Percentiles rank a stretch among this genome's conserved stretches.
phyloP scores from a whole-genome alignment of 2,113 vertebrate genomes.

The Macroglossus sobrinus region DNA sequence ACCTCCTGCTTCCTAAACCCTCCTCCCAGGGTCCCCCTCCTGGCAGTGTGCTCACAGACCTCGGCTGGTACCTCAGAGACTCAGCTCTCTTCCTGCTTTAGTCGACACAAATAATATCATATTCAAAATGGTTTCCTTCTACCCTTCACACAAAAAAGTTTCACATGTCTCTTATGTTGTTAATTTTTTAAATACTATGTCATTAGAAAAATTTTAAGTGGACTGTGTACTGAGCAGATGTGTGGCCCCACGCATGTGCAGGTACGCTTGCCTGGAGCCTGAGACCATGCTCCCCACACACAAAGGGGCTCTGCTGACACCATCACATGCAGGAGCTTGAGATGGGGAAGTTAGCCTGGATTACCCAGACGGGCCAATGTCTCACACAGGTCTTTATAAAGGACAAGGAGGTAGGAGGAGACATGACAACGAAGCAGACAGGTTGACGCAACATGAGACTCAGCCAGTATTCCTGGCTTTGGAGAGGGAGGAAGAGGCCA shows the following conservation, averaged over 20 bases:
- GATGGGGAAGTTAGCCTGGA: background rate
- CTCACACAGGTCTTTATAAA: background rate
- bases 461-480: background rate
- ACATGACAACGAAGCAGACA: accelerated
- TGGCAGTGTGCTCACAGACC: no score
- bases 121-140: background rate
- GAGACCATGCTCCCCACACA: background rate
- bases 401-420: background rate
- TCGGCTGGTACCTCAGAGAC: no score
- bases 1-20: background rate
- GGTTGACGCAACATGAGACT: background rate
- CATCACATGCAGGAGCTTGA: background rate
- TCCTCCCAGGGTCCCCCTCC: background rate
- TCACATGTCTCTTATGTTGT: background rate
- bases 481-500: background rate
- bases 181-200: background rate
- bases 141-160: background rate
- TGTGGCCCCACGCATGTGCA: background rate
- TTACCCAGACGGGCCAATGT: background rate
- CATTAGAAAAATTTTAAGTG: background rate
- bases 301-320: background rate
- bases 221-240: background rate
- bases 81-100: no score
- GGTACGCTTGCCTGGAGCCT: no score
- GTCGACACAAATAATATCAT: background rate